Base-by-base conservation (phyloP, 2,888 invertebrate species). In the Aporophyla lueneburgensis region DNA sequence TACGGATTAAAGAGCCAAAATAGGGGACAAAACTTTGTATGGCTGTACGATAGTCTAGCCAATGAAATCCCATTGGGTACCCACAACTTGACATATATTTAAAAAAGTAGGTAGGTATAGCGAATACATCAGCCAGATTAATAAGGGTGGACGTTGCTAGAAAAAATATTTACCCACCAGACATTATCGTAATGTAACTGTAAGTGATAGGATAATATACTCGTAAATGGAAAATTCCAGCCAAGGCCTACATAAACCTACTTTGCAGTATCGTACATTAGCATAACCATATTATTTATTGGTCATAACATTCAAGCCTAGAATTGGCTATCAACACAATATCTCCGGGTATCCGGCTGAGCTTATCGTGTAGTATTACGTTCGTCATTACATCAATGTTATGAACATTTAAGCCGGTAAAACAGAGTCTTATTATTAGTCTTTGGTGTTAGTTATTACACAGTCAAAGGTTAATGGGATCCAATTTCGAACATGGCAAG, bases 321-420 rank as follows among this genome's bases (percentile, higher is more conserved):
- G 53, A n/a, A 76, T 65, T n/a, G 58, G 68, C 61, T 68, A 72
- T 81, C 78, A 83, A 80, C 78, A 74, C 58, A 74, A 70, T 76
- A 83, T 78, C 81, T 77, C 16, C 0, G 33, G 43, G 54, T 27
- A 72, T 68, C 75, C n/a, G 40, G 40, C 77, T 80, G 27, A 69
- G 56, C 46, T 40, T 74, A 58, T 84, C 59, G 77, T 53, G 5
- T 6, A 43, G 19, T 63, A 59, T 69, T 4, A 10, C 10, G 3
- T 72, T 70, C 62, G 46, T 70, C 65, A 54, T 69, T 5, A 71
- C 33, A 62, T 70, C 58, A 19, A 65, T 75, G 14, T n/a, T 51
- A n/a, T 54, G 40, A 49, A n/a, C 33, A 14, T 53, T 51, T 21
- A 24, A 21, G 14, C n/a, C 10, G 16, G 16, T 33, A 10, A 0